Percentiles rank a stretch among this genome's conserved stretches.
phyloP scores from a whole-genome alignment of 2,888 invertebrate species.

The Galeruca laticollis region DNA sequence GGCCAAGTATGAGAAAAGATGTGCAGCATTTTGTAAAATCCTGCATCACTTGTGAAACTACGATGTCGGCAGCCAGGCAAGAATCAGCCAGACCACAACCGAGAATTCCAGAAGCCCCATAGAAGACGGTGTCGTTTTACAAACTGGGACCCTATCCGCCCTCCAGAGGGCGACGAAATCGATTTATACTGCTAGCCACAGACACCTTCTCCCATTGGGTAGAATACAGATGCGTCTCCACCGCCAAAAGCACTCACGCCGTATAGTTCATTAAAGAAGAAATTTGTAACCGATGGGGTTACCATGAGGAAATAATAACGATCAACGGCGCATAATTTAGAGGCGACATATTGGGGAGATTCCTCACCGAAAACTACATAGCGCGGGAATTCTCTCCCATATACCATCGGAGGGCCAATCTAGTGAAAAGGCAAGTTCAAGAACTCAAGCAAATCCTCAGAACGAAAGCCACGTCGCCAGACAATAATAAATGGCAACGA shows the following conservation, averaged over 20 bases:
- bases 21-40: too few species aligned
- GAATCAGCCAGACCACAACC: neutral
- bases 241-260: too few species aligned
- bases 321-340: slow-evolving; percentile 32
- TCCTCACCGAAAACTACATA: neutral
- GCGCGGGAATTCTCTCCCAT: slow-evolving; percentile 34
- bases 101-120: slow-evolving; percentile 8
- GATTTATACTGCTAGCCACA: slow-evolving; percentile 21
- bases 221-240: slow-evolving; percentile 16
- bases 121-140: slow-evolving; percentile 23
- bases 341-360: neutral
- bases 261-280: neutral
- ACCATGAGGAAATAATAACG: slow-evolving; percentile 27
- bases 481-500: too few species aligned
- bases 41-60: slow-evolving; percentile 30
- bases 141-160: too few species aligned
- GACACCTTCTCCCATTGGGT: slow-evolving; percentile 31
- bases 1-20: too few species aligned
- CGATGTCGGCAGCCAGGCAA: too few species aligned
- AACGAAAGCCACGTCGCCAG: too few species aligned
- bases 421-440: too few species aligned
- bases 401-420: slow-evolving; percentile 51
- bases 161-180: too few species aligned
- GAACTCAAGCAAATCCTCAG: too few species aligned
- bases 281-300: slow-evolving; percentile 31